These are phyloP conservation scores for Ischnus inquisitorius DNA, from an alignment of 2,888 invertebrate genomes.

Conservation along the genomic window DNA sequence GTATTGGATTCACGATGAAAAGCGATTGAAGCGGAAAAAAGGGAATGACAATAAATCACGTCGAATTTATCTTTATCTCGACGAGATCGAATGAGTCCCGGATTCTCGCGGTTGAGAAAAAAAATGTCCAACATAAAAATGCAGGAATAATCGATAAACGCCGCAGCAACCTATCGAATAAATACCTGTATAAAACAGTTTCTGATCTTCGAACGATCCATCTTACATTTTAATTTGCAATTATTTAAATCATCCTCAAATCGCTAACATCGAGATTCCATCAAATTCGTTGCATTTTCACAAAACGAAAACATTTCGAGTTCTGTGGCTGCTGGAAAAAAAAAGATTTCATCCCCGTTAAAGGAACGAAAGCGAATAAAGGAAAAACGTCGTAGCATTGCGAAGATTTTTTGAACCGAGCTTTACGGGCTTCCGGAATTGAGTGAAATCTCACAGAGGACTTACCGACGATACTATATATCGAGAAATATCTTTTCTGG, in stretches of 20 bases:
- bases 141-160: background rate
- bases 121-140: background rate
- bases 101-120: background rate
- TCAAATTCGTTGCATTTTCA: too few relatives aligned
- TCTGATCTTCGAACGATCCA: background rate
- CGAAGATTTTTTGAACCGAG: background rate
- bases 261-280: too few relatives aligned
- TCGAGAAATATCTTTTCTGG: background rate
- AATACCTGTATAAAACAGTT: background rate
- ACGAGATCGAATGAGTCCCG: background rate
- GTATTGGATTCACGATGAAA: background rate
- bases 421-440: background rate
- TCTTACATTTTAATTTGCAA: too few relatives aligned
- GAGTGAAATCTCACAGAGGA: background rate
- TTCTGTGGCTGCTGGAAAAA: too few relatives aligned
- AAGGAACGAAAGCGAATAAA: too few relatives aligned
- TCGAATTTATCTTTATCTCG: background rate
- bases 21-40: background rate
- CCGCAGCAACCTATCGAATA: too few relatives aligned
- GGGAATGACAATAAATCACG: background rate
- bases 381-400: too few relatives aligned
- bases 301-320: too few relatives aligned
- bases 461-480: background rate
- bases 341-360: too few relatives aligned
- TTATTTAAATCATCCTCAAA: too few relatives aligned